Evolutionary conservation across 2,797 vertebrate species (phyloP), one percentile per base, ranked within the genome.

Genomic region (Sebastes oblongus): DNA sequence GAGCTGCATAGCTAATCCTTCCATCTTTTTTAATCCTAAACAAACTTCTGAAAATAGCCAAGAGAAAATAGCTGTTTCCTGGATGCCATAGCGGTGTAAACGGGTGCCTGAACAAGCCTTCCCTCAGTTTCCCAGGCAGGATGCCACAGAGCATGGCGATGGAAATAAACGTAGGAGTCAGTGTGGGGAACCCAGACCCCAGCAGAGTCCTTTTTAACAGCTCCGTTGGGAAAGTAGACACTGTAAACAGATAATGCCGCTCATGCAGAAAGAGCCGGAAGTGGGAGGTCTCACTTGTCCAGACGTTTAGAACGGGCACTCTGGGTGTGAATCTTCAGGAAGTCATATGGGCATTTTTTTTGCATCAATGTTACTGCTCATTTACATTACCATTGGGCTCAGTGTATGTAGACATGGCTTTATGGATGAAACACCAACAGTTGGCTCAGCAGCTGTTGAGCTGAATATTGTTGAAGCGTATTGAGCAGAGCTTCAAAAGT

Each of bases 161-260:
- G 78, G 80, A 88, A 77, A 77, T 77, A 78, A 69, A 68, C 75
- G 86, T 75, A 86, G 86, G 86, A 92, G 78, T 89, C 66, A 34
- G 83, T 83, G 60, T 52, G 67, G 88, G 88, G 87, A 89, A 70
- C 72, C 72, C 81, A 67, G 76, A 86, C 76, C 84, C 78, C 82
- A 87, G 82, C 75, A 66, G 90, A 92, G 91, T 91, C 84, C 70
- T 92, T 92, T 88, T 87, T 72, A 87, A 91, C 83, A 61, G 82
- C 84, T 92, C 88, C 76, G 32, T 77, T 91, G 92, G 93, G 91
- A 94, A 90, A 90, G 82, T 82, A 64, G 81, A 79, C 86, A 91
- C 86, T 93, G 86, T 94, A 93, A 95, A 95, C 90, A 93, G 92
- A 94, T 94, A 94, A 93, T 72, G 82, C 79, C 75, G 72, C 90